Evolutionary conservation across 2,797 vertebrate genomes (phyloP).

Genomic region (Chelmon rostratus): DNA sequence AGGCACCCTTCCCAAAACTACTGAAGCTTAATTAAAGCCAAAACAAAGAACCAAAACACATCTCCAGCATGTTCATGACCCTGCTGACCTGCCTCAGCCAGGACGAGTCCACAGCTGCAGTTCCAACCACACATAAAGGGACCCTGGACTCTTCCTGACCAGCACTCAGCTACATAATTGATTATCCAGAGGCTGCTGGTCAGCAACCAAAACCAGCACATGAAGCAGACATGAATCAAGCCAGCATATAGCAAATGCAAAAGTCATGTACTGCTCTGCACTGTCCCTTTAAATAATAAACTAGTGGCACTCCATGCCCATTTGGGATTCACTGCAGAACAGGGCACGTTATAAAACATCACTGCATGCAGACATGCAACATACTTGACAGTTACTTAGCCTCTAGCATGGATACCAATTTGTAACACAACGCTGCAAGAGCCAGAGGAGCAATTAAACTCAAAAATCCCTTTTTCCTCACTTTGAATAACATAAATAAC

Average conservation of each 20-base stretch:
- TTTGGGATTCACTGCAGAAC: conserved; percentile 30
- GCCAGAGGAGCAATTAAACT: not conserved
- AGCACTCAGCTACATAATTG: conserved; percentile 55
- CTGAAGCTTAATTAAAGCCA: too few relatives aligned
- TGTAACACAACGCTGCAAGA: conserved; percentile 21
- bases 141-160: conserved; percentile 17
- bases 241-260: conserved; percentile 39
- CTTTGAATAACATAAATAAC: conserved; percentile 14
- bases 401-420: conserved; percentile 1
- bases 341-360: conserved; percentile 11
- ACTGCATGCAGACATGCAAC: not conserved
- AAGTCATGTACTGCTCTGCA: conserved; percentile 43
- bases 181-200: conserved; percentile 39
- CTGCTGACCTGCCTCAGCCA: not conserved
- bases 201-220: conserved; percentile 35
- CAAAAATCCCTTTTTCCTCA: not conserved
- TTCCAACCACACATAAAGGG: not conserved
- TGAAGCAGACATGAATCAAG: conserved; percentile 12
- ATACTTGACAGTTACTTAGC: conserved; percentile 25
- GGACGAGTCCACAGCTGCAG: not conserved
- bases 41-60: too few relatives aligned
- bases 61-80: not conserved
- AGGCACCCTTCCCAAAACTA: not conserved
- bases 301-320: conserved; percentile 8
- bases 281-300: conserved; percentile 58